Base-by-base conservation (phyloP, 53 echinoderm and acorn worm genomes). In the Zoroaster sp. region DNA sequence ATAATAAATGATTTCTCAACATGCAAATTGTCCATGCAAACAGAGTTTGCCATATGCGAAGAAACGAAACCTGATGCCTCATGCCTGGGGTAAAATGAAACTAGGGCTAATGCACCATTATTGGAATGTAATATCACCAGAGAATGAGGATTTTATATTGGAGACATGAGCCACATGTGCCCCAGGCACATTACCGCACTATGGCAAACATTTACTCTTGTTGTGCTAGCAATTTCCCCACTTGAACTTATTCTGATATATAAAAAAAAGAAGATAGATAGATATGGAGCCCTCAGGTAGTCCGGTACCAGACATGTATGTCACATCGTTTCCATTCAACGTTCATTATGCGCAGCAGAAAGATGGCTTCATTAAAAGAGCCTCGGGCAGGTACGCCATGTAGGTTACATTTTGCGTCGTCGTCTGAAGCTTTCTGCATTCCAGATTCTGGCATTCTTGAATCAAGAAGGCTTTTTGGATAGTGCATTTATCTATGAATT, bases 21-120 rank as follows among this genome's bases (percentile, higher is more conserved):
- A 25, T 59, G 63, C 63, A 59, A 59, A 59, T 59, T 28, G 63
- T 59, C 63, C 30, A 8, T 25, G 23, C 2, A 28, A 28, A 4
- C 53, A 28, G 9, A 35, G 35, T 21, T 70, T 23, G 34, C 70
- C 85, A 85, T 71, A 71, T 85, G 31, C 35, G 71, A 69, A 42
- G 42, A 21, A 21, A 59, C 47, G 85, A 85, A 85, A 85, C 47
- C 70, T 37, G 85, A 85, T 85, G 44, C 11, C 47, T 23, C 69
- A 34, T 49, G 44, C 85, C 85, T 47, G 20, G 71, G 85, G 85
- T 49, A n/a, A 32, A 42, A 85, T 71, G 85, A 85, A 85, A 85
- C 85, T 35, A 85, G 85, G 70, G 51, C 85, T 85, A 85, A 85
- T 85, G 85, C 85, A 85, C 70, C 85, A 70, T 85, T 69, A 85